Evolutionary conservation across 2,888 invertebrate genomes (phyloP), one percentile per base, ranked within the genome.

Genomic region (Trisateles emortualis): DNA sequence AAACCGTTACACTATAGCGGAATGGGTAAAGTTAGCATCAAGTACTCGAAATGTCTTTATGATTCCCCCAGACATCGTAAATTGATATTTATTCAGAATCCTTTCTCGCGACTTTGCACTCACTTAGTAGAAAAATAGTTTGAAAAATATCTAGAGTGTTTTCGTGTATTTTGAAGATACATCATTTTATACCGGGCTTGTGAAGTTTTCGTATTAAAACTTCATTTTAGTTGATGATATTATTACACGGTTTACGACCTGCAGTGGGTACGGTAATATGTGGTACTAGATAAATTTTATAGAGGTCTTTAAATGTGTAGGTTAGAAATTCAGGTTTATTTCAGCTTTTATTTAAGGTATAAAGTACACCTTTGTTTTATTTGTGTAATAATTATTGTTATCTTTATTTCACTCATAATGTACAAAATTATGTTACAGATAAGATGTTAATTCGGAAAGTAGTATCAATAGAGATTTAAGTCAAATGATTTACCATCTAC

Each of bases 1-100:
- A 45, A 61, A 53, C 72, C 50, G 53, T 63, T 55, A 11, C 13
- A 48, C 59, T 55, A 59, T 52, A 47, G 41, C 43, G 44, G 47
- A 61, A 72, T 63, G 51, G 57, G 59, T 48, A 48, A 70, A 72
- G 50, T 63, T 69, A 58, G 44, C 47, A 52, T 60, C 69, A 73
- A 75, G 67, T 24, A 71, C 73, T 68, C 63, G 59, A 78, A 87
- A 86, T 81, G 79, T 79, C 81, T 86, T 84, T 85, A 85, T 80
- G 81, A 81, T 79, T 77, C 79, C 72, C 68, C 66, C 68, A 73
- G 75, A 76, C 75, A 66, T 76, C 75, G 72, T 81, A 83, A 85
- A 86, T 85, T 85, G 79, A 82, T 87, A 87, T 86, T 81, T 83
- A 86, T 82, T 80, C 73, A 48, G 66, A 76, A 74, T 72, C 61